Percentiles rank a stretch among this genome's conserved stretches.
These are phyloP conservation scores for Keiferia lycopersicella DNA, from an alignment of 2,888 invertebrate species.

Conservation along the genomic window DNA sequence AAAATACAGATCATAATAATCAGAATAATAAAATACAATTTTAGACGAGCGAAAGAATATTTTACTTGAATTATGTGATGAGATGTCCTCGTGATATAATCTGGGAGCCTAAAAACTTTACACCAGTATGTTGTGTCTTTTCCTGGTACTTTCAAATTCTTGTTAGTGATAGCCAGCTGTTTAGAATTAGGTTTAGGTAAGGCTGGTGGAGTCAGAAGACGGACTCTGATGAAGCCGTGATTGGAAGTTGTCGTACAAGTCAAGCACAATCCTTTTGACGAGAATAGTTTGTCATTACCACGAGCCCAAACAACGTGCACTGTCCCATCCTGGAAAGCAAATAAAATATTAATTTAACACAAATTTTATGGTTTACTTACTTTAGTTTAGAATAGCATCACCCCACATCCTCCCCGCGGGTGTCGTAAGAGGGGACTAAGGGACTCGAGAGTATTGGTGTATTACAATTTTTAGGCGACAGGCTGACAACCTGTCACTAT, in stretches of 20 bases:
- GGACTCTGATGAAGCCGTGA: conserved; percentile 89
- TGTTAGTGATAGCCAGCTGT: conserved; percentile 82
- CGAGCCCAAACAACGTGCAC: conserved; percentile 93
- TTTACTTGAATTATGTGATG: conserved; percentile 89
- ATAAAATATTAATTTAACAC: no score
- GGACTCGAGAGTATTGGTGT: no score
- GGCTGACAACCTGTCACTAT: no score
- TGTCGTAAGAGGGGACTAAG: no score
- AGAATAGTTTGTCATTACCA: conserved; percentile 87
- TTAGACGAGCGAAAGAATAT: not conserved
- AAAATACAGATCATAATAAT: not conserved
- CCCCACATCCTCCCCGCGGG: no score
- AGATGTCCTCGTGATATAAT: conserved; percentile 81
- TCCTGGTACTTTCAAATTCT: conserved; percentile 87
- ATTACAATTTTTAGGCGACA: no score
- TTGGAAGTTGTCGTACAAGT: conserved; percentile 74
- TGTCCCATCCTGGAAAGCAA: conserved; percentile 87
- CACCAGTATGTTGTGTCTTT: conserved; percentile 99
- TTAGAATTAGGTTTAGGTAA: conserved; percentile 71
- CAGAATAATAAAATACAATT: not conserved
- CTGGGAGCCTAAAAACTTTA: conserved; percentile 89
- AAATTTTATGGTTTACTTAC: no score
- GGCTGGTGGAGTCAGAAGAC: conserved; percentile 78
- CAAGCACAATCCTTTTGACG: conserved; percentile 84
- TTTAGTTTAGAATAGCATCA: no score